Evolutionary conservation across 2,113 vertebrate species (phyloP).

Genomic region (Hippocampus abdominalis): DNA sequence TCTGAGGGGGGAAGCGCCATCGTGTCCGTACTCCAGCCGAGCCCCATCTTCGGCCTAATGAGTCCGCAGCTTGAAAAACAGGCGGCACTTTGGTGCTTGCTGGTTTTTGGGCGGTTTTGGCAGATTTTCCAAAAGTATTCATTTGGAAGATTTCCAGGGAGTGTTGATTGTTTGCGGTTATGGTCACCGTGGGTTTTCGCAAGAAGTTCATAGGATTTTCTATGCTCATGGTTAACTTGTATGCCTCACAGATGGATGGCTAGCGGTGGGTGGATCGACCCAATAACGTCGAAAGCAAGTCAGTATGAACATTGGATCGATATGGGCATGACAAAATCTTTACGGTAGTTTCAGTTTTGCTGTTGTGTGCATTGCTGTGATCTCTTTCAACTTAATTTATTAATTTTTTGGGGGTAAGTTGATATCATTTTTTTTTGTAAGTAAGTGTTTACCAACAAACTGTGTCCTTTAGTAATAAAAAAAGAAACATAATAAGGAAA

Average conservation of each 20-base stretch:
- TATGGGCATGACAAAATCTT: too few relatives aligned
- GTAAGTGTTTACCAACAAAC: too few relatives aligned
- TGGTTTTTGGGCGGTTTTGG: constrained; percentile 83
- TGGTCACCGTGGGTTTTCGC: constrained; percentile 78
- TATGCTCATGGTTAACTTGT: background rate
- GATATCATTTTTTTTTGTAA: too few relatives aligned
- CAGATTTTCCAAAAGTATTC: constrained; percentile 86
- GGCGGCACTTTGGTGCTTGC: constrained; percentile 75
- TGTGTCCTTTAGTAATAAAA: too few relatives aligned
- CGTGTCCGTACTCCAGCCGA: constrained; percentile 83
- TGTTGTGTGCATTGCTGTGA: too few relatives aligned
- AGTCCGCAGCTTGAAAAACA: constrained; percentile 84
- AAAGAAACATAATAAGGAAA: too few relatives aligned
- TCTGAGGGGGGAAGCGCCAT: constrained; percentile 74
- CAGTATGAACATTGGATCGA: too few relatives aligned
- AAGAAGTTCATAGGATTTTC: constrained; percentile 28
- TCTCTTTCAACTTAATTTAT: too few relatives aligned
- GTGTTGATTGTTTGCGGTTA: constrained; percentile 73
- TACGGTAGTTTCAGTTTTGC: too few relatives aligned
- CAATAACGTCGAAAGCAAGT: too few relatives aligned
- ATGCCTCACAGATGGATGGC: background rate
- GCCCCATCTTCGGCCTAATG: constrained; percentile 85
- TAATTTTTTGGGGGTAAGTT: too few relatives aligned
- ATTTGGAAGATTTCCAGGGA: constrained; percentile 91
- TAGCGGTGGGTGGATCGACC: too few relatives aligned